phyloP scores from a whole-genome alignment of 1,140 invertebrate genomes.

The Grapholita molesta region DNA sequence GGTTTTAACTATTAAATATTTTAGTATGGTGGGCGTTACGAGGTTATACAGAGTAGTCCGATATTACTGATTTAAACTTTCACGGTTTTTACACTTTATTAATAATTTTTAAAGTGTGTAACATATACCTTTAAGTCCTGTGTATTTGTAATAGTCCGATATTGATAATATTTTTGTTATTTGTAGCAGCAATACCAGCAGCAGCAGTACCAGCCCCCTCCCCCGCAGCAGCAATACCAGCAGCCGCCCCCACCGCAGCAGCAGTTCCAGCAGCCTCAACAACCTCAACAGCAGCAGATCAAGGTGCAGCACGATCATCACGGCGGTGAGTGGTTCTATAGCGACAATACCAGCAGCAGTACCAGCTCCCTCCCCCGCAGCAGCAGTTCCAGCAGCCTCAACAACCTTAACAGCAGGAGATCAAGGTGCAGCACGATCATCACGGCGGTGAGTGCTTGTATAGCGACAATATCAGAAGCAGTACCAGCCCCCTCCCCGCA shows the following conservation, averaged over 20 bases:
- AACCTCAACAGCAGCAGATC: not conserved
- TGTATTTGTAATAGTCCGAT: too few species aligned
- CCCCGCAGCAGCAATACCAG: conserved; percentile 31
- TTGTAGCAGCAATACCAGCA: conserved; percentile 18
- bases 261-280: not conserved
- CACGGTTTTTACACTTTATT: too few species aligned
- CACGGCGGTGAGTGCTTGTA: too few species aligned
- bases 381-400: conserved; percentile 35
- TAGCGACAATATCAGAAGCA: too few species aligned
- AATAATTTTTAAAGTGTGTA: too few species aligned
- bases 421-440: too few species aligned
- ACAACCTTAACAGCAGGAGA: not conserved
- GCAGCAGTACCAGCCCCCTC: conserved; percentile 30
- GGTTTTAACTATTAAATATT: too few species aligned
- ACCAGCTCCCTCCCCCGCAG: conserved; percentile 22
- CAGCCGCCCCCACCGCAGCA: conserved; percentile 22
- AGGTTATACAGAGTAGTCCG: too few species aligned
- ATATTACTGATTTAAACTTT: too few species aligned
- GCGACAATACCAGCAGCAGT: too few species aligned
- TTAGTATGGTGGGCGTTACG: too few species aligned
- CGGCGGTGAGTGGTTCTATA: not conserved
- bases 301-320: not conserved
- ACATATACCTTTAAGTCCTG: too few species aligned
- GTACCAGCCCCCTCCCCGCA: conserved; percentile 9
- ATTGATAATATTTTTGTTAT: not conserved